phyloP scores from a whole-genome alignment of 1,140 invertebrate species.

The Drosophila orosa region DNA sequence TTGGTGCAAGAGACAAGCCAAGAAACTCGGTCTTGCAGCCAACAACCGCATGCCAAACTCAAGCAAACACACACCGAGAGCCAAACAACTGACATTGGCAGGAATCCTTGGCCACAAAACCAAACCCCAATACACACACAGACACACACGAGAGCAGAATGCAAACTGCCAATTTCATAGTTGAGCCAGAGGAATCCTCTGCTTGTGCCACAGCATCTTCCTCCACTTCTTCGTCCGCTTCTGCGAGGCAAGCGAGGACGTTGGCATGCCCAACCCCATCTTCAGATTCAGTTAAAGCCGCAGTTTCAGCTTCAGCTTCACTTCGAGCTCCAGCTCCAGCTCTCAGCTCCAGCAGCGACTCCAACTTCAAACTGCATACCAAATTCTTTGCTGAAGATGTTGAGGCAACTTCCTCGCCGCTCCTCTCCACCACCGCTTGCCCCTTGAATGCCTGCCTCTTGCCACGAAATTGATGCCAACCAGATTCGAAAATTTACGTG shows the following conservation, averaged over 20 bases:
- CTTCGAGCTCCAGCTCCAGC: neutral
- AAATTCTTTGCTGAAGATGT: constrained; percentile 79
- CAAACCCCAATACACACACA: constrained; percentile 48
- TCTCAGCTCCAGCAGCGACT: constrained; percentile 34
- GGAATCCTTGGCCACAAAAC: constrained; percentile 61
- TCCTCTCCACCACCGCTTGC: constrained; percentile 1
- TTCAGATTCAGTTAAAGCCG: constrained; percentile 28
- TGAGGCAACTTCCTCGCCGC: constrained; percentile 65
- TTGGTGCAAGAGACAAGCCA: constrained; percentile 46
- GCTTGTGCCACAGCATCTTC: constrained; percentile 20
- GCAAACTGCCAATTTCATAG: constrained; percentile 80
- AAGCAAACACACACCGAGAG: constrained; percentile 44
- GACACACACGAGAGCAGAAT: constrained; percentile 55
- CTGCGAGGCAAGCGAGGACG: constrained; percentile 33
- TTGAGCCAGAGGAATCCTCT: constrained; percentile 48
- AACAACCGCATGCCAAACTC: constrained; percentile 64
- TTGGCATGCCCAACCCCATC: constrained; percentile 62
- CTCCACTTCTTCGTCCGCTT: neutral
- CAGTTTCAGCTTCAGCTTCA: constrained; percentile 1
- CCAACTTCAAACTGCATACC: constrained; percentile 72
- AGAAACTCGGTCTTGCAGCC: constrained; percentile 8
- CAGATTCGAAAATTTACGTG: constrained; percentile 79
- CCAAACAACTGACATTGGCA: constrained; percentile 55
- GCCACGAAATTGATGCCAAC: constrained; percentile 75
- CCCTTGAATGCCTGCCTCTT: constrained; percentile 17